These are phyloP conservation scores for Sapajus apella DNA, from an alignment of 2,113 vertebrate species.

Conservation along the genomic window DNA sequence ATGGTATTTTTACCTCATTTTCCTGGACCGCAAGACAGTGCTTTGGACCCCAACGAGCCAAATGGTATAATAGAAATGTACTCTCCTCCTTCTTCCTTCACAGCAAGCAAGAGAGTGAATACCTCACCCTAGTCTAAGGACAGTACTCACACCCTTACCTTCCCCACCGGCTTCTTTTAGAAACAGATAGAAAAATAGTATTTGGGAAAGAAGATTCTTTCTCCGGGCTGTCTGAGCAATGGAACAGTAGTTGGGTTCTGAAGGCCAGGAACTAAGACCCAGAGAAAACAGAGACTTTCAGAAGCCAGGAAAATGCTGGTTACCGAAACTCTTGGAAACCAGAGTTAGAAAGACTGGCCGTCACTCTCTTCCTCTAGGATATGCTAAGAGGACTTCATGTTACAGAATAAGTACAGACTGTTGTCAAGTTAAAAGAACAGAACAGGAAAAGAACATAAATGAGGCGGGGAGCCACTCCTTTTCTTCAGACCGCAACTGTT, in stretches of 20 bases:
- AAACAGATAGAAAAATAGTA: background rate
- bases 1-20: background rate
- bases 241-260: background rate
- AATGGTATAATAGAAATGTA: background rate
- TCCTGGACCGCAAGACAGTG: background rate
- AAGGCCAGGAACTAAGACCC: background rate
- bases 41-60: background rate
- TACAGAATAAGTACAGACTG: background rate
- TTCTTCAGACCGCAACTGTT: background rate
- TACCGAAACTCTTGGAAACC: background rate
- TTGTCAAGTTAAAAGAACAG: background rate
- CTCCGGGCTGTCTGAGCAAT: background rate
- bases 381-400: background rate
- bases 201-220: background rate
- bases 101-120: background rate
- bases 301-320: background rate
- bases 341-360: background rate
- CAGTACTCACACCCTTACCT: background rate
- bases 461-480: background rate
- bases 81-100: background rate
- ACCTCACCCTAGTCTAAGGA: background rate
- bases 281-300: background rate
- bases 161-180: background rate
- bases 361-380: background rate
- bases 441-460: background rate